phyloP scores from a whole-genome alignment of 2,888 invertebrate species.

The Leptopterna dolabrata region DNA sequence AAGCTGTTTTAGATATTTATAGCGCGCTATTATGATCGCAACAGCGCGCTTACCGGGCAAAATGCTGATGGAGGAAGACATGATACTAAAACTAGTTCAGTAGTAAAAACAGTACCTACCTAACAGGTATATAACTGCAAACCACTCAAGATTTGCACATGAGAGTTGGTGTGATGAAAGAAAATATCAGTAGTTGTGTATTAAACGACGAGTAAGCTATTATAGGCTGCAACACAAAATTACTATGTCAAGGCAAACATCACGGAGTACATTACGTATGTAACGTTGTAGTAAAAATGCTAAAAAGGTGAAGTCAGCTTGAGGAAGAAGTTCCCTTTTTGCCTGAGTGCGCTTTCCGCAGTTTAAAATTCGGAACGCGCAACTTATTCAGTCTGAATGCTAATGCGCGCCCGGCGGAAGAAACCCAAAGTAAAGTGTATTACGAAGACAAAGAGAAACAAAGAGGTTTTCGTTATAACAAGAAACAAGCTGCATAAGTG shows the following conservation, averaged over 20 bases:
- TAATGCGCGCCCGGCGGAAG: not conserved
- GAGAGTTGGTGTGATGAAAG: no score
- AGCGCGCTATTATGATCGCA: no score
- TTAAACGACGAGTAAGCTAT: no score
- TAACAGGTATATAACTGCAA: no score
- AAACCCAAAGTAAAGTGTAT: not conserved
- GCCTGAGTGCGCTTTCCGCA: not conserved
- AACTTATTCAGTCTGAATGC: not conserved
- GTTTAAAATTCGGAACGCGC: not conserved
- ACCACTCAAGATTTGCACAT: no score
- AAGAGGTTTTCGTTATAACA: not conserved
- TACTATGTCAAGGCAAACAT: not conserved
- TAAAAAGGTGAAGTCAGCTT: not conserved
- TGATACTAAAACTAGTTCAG: no score
- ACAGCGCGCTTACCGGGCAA: no score
- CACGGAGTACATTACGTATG: not conserved
- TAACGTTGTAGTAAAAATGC: not conserved
- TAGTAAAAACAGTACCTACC: no score
- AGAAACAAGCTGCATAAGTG: not conserved
- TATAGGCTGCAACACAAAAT: no score
- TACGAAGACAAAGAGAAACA: not conserved
- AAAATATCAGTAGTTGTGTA: no score
- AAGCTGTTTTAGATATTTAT: no score
- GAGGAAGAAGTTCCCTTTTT: not conserved
- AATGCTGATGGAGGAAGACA: no score